These are phyloP conservation scores for Drosophila sechellia DNA, from an alignment of 1,140 invertebrate species.

Conservation along the genomic window DNA sequence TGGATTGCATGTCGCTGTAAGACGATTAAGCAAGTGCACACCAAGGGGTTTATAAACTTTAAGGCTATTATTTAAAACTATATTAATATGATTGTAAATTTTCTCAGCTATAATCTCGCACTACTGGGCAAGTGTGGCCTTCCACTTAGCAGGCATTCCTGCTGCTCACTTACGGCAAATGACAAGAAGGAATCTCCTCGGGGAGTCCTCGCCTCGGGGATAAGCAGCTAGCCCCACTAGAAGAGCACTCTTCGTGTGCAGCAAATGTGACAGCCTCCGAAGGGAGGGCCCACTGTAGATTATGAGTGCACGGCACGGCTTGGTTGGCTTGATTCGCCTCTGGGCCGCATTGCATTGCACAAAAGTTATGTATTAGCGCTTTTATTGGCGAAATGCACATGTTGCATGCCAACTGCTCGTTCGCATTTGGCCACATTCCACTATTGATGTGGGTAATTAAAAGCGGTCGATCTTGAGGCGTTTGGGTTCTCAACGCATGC, in stretches of 20 bases:
- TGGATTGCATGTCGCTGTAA: conserved; percentile 6
- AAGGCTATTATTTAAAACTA: not conserved
- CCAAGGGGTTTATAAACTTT: not conserved
- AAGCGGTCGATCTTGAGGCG: conserved; percentile 12
- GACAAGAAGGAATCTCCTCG: conserved; percentile 74
- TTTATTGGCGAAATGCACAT: conserved; percentile 73
- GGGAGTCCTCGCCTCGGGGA: conserved; percentile 67
- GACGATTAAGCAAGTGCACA: conserved; percentile 5
- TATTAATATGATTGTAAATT: not conserved
- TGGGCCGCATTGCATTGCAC: conserved; percentile 32
- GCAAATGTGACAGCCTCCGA: conserved; percentile 39
- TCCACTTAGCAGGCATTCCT: conserved; percentile 55
- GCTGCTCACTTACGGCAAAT: conserved; percentile 76
- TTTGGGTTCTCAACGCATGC: conserved; percentile 29
- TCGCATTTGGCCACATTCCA: conserved; percentile 27
- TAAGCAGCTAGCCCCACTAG: conserved; percentile 2
- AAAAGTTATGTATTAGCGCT: conserved; percentile 70
- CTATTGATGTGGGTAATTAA: conserved; percentile 45
- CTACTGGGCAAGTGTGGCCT: conserved; percentile 24
- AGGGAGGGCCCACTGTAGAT: conserved; percentile 33
- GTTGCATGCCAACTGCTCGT: conserved; percentile 70
- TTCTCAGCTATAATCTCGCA: not conserved
- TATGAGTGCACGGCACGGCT: conserved; percentile 28
- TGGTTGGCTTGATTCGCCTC: conserved; percentile 21
- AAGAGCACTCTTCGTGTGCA: conserved; percentile 24